Evolutionary conservation across 2,113 vertebrate genomes (phyloP).

Genomic region (Alexandromys fortis): DNA sequence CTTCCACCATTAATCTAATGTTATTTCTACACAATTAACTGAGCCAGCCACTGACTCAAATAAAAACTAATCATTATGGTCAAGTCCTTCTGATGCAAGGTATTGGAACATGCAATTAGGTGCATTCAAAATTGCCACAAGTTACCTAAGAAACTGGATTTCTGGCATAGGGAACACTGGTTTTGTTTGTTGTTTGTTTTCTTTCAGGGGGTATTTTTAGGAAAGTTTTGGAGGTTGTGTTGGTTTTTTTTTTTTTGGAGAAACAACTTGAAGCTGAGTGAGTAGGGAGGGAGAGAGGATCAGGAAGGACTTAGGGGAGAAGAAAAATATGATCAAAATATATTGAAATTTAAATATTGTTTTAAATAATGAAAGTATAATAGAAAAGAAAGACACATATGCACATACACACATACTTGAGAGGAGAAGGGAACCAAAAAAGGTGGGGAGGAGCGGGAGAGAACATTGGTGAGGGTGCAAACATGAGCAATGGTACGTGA

Average conservation of each 20-base stretch:
- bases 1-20: constrained; percentile 69
- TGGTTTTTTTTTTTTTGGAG: not conserved
- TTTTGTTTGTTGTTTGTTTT: not conserved
- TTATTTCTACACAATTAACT: constrained; percentile 67
- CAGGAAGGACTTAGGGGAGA: not conserved
- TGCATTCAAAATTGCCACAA: constrained; percentile 19
- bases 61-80: constrained; percentile 65
- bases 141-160: not conserved
- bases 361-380: not conserved
- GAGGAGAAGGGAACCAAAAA: not conserved
- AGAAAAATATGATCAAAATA: not conserved
- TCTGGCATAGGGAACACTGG: not conserved
- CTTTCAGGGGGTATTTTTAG: not conserved
- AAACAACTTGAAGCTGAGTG: not conserved
- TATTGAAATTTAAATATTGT: not conserved
- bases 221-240: not conserved
- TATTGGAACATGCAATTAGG: constrained; percentile 45
- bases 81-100: not conserved
- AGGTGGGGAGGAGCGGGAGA: not conserved
- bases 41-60: constrained; percentile 48
- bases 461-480: not conserved
- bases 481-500: not conserved
- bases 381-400: not conserved
- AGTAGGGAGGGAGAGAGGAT: not conserved
- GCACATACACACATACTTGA: not conserved